Base-by-base conservation (phyloP, 2,113 vertebrate species). In the Triplophysa rosa region DNA sequence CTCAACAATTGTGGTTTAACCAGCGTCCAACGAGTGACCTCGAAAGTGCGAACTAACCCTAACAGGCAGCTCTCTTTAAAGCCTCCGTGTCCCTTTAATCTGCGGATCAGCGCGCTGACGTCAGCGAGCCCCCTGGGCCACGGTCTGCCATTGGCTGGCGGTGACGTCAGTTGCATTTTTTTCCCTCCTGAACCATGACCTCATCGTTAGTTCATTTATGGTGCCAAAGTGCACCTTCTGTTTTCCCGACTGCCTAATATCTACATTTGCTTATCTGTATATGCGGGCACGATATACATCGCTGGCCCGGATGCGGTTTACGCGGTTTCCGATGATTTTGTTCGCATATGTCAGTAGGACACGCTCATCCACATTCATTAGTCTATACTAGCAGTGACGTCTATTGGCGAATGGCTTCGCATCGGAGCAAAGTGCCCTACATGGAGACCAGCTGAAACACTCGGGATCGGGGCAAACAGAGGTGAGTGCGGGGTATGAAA, bases 171-270 rank as follows among this genome's bases (percentile, higher is more conserved):
- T 90, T 71, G 54, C 65, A 77, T 80, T 77, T 85, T 86, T 89
- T 73, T 87, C 42, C 73, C 87, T 83, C 66, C 86, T 91, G 88
- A 91, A 89, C 91, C 93, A 94, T 95, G 94, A 96, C 94, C 94
- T 96, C 94, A 96, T 95, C 94, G 89, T 90, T 90, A 87, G 92
- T 93, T 93, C 90, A 93, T 88, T 91, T 89, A 91, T 92, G 92
- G 93, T 92, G 91, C 91, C 89, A 87, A 91, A 93, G 91, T 91
- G 89, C 90, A 91, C 90, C 91, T 92, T 89, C 88, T 86, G 83
- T 85, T 66, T 89, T 80, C 29, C 72, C 78, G 80, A 79, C 79
- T 84, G 84, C 74, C 78, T 80, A 87, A 82, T 87, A 83, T 72
- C 80, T 72, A 65, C 84, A 75, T 85, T 84, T 74, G 80, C 84